Percentiles rank a stretch among this genome's conserved stretches.
Evolutionary conservation across 1,140 invertebrate species (phyloP).

Genomic region (Camponotus floridanus): DNA sequence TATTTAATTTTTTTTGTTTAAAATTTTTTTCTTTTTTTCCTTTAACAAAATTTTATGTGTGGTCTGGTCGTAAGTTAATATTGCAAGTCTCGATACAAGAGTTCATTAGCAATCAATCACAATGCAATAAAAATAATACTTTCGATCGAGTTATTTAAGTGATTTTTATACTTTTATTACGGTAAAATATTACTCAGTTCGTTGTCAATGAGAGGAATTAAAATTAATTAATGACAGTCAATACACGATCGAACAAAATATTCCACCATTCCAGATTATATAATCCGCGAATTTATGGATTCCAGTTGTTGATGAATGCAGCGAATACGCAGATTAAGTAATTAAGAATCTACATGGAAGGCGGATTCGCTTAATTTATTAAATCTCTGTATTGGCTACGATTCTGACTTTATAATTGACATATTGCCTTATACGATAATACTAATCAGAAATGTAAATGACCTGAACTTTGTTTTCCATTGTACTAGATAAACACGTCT

Average conservation of each 20-base stretch:
- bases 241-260: slow-evolving; percentile 1
- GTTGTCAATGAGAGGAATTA: neutral
- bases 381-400: too few relatives aligned
- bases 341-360: neutral
- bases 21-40: too few relatives aligned
- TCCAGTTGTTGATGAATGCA: neutral
- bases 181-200: neutral
- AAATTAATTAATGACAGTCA: slow-evolving; percentile 15
- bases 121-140: neutral
- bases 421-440: neutral
- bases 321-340: neutral
- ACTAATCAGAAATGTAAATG: slow-evolving; percentile 19
- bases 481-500: neutral
- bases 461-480: neutral
- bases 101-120: neutral
- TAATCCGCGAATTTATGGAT: neutral
- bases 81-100: neutral
- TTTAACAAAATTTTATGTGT: too few relatives aligned
- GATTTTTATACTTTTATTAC: neutral
- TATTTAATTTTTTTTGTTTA: too few relatives aligned
- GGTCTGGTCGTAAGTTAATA: too few relatives aligned
- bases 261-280: neutral
- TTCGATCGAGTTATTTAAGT: neutral
- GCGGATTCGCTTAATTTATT: neutral
- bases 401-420: too few relatives aligned